Evolutionary conservation across 1,140 invertebrate species (phyloP), one percentile per base, ranked within the genome.

Genomic region (Batillaria attramentaria): DNA sequence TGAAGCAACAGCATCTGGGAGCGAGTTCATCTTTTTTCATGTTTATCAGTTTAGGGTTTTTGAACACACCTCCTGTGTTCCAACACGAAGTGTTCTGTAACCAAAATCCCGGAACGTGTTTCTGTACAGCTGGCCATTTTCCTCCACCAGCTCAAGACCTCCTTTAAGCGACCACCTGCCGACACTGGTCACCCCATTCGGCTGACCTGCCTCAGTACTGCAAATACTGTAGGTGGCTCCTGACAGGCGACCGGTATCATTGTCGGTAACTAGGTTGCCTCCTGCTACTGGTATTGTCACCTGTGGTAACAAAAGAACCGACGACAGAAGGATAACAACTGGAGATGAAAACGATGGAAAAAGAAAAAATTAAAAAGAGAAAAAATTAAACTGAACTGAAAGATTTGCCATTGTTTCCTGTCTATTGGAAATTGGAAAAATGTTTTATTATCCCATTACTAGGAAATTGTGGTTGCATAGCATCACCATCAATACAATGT

Each of bases 21-120:
- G 18, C n/a, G 8, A 33, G 6, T 70, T 33, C 68, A 3, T 2
- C 8, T 70, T 8, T 77, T 10, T 13, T 69, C 10, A 69, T 24
- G 54, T 1, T 24, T 78, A 28, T 39, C 31, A 28, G 18, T 13
- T 46, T 10, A 3, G 50, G 1, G 13, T 41, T 13, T 50, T 42
- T 46, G n/a, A n/a, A 8, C 46, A 43, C 72, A 82, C 81, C 72
- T 76, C 72, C 41, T 72, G 54, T 2, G 81, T 79, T 54, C 77
- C 80, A 24, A 85, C 74, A 13, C 31, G 60, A 1, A 85, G 35
- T 10, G 70, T 81, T 18, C 46, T 72, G 46, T 78, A 60, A 20
- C 80, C 80, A 78, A 85, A 85, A 65, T 81, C 79, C 31, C 54
- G 80, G 68, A 83, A 82, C 5, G 68, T 79, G 76, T 83, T 85